These are phyloP conservation scores for Malacoraja senta DNA, from an alignment of 2,797 vertebrate species.

Conservation along the genomic window DNA sequence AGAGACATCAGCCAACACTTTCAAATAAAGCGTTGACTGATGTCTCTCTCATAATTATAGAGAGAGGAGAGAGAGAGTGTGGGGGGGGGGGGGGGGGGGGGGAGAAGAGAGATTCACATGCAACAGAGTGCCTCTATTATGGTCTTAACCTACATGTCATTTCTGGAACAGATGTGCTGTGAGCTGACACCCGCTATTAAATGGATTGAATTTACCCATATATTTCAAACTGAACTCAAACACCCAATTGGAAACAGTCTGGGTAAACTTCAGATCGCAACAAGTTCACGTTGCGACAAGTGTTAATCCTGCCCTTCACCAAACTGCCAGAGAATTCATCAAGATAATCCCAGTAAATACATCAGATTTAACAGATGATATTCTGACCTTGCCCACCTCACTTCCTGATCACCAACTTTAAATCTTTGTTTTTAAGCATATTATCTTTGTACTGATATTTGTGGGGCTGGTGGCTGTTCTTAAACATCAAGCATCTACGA, in stretches of 20 bases:
- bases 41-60: no score
- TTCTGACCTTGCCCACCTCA: neutral
- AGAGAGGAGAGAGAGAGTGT: no score
- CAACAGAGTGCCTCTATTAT: no score
- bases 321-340: neutral
- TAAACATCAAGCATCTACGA: neutral
- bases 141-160: neutral
- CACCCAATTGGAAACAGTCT: neutral
- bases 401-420: neutral
- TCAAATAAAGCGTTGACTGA: neutral
- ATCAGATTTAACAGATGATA: neutral
- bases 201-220: neutral
- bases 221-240: neutral
- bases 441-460: neutral
- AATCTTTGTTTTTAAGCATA: neutral
- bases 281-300: neutral
- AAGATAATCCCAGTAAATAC: neutral
- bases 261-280: neutral
- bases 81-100: no score
- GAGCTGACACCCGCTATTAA: neutral
- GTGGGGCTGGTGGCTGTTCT: neutral
- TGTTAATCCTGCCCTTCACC: neutral
- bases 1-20: no score
- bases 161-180: neutral
- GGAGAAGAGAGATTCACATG: neutral